Percentiles rank a stretch among this genome's conserved stretches.
These are phyloP conservation scores for Agonopterix alstromeriana DNA, from an alignment of 2,888 invertebrate species.

Conservation along the genomic window DNA sequence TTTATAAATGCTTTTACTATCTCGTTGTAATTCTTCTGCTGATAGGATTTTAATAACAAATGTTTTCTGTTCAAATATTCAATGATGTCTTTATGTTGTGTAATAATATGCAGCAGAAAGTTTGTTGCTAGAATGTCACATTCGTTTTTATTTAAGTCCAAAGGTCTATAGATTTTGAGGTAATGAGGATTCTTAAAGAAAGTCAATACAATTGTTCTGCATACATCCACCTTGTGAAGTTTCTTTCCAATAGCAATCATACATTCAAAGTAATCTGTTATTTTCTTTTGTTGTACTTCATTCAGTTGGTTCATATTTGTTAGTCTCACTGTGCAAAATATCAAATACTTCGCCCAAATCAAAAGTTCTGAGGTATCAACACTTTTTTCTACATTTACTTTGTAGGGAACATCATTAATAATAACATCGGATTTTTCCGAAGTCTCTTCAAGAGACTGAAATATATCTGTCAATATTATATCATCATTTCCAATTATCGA, in stretches of 20 bases:
- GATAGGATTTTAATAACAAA: conserved; percentile 63
- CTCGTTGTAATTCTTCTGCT: conserved; percentile 70
- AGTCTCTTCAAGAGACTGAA: conserved; percentile 36
- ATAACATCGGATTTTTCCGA: conserved; percentile 32
- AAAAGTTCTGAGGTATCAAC: conserved; percentile 53
- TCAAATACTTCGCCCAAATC: conserved; percentile 59
- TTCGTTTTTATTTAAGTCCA: conserved; percentile 41
- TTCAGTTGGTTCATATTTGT: conserved; percentile 42
- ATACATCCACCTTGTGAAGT: conserved; percentile 40
- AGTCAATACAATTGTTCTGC: conserved; percentile 41
- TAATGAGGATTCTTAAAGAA: conserved; percentile 57
- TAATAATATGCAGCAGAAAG: conserved; percentile 46
- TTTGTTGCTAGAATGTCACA: conserved; percentile 44
- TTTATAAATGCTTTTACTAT: conserved; percentile 64
- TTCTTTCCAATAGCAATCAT: conserved; percentile 45
- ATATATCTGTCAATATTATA: conserved; percentile 40
- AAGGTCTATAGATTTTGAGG: conserved; percentile 51
- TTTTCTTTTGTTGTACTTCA: conserved; percentile 35
- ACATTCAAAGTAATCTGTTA: conserved; percentile 41
- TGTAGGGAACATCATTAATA: conserved; percentile 27
- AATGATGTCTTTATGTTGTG: conserved; percentile 38
- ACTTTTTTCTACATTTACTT: conserved; percentile 26
- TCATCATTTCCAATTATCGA: conserved; percentile 49
- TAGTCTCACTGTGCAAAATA: conserved; percentile 52
- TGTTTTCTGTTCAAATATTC: conserved; percentile 44